Evolutionary conservation across 1,140 invertebrate genomes (phyloP).

Genomic region (Heliconius nattereri): DNA sequence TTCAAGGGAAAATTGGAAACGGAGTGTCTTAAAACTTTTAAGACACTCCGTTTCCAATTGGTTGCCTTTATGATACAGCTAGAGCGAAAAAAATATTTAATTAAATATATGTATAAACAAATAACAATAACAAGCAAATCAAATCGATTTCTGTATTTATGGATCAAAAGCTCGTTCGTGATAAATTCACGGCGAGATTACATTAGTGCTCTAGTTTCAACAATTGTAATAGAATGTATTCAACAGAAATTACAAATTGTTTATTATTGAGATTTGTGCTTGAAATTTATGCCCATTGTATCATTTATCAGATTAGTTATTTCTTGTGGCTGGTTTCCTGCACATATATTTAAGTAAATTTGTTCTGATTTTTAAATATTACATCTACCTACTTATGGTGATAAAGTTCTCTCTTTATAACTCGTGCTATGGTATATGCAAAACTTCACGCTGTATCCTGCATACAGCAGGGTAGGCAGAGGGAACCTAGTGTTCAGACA

Average conservation of each 20-base stretch:
- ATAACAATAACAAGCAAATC: slow-evolving; percentile 1
- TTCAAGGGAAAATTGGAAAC: too few species aligned
- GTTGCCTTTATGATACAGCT: too few species aligned
- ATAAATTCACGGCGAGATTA: neutral
- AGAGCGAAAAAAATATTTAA: neutral
- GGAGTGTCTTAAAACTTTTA: too few species aligned
- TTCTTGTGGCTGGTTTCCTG: neutral
- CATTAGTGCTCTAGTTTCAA: slow-evolving; percentile 6
- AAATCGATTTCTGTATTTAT: slow-evolving; percentile 14
- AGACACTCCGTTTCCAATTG: too few species aligned
- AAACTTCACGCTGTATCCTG: too few species aligned
- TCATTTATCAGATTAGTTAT: neutral
- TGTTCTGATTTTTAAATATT: too few species aligned
- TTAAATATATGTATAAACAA: neutral
- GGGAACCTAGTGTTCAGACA: too few species aligned
- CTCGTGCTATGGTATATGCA: too few species aligned
- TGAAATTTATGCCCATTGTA: neutral
- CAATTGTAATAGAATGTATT: neutral
- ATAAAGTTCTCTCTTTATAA: too few species aligned
- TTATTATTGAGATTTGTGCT: neutral
- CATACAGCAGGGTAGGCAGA: too few species aligned
- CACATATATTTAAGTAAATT: neutral
- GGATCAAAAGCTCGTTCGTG: neutral
- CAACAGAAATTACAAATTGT: slow-evolving; percentile 2
- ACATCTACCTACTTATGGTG: too few species aligned